phyloP scores from a whole-genome alignment of 2,113 vertebrate genomes.

The Prinia subflava region DNA sequence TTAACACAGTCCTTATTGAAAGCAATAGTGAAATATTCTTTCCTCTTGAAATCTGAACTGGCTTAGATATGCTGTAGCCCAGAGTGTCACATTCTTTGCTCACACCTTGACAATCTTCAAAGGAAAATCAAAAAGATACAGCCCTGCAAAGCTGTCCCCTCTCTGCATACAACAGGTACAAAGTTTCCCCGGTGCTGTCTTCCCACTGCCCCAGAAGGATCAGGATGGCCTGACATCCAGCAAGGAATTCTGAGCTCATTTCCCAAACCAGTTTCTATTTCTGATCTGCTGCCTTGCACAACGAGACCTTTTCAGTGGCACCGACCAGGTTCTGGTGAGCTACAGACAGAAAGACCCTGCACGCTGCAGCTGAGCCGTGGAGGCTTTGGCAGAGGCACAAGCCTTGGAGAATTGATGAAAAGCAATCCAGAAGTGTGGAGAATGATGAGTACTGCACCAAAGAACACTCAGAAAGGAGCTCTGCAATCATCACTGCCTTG shows the following conservation, averaged over 20 bases:
- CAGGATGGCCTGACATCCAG: neutral
- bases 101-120: neutral
- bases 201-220: neutral
- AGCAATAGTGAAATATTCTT: neutral
- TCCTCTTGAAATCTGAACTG: neutral
- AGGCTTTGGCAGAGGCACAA: neutral
- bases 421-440: neutral
- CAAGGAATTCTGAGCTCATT: neutral
- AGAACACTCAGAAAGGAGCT: neutral
- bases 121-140: neutral
- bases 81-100: neutral
- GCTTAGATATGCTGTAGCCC: neutral
- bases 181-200: neutral
- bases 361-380: neutral
- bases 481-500: neutral
- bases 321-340: rapidly evolving
- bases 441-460: neutral
- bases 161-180: neutral
- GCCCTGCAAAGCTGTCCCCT: neutral
- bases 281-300: neutral
- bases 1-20: neutral
- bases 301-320: neutral
- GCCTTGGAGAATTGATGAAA: neutral
- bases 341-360: neutral
- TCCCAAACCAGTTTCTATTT: neutral